Conservation (phyloP, 2,797 vertebrate species). For the Diceros bicornis region DNA sequence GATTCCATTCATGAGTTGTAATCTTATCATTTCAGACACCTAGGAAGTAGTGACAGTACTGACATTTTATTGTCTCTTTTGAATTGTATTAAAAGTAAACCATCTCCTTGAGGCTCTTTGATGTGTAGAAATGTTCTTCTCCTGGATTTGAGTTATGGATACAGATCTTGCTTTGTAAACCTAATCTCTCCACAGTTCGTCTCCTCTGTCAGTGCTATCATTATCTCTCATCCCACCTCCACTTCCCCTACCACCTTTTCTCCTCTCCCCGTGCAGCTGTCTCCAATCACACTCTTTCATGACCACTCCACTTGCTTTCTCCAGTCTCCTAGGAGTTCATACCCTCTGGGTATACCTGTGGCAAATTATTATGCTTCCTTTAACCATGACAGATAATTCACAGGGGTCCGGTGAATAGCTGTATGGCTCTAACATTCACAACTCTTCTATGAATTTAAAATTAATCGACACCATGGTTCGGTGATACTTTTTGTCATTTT, state of each 20-base stretch:
- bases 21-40: not conserved
- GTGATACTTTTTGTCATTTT: not conserved
- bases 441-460: slow-evolving; percentile 67
- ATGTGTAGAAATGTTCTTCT: slow-evolving; percentile 53
- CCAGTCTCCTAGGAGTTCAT: not conserved
- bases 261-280: not conserved
- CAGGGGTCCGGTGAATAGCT: not conserved
- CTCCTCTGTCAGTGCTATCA: not conserved
- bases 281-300: not conserved
- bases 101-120: slow-evolving; percentile 33
- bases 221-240: not conserved
- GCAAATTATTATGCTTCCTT: slow-evolving; percentile 52
- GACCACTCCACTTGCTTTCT: not conserved
- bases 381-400: slow-evolving; percentile 55
- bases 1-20: slow-evolving; percentile 40
- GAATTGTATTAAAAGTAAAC: not conserved
- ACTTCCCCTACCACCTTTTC: not conserved
- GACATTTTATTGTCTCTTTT: slow-evolving; percentile 34
- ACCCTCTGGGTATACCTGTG: not conserved
- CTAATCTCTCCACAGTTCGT: not conserved
- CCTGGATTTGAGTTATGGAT: not conserved
- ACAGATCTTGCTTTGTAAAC: slow-evolving; percentile 30
- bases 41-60: not conserved
- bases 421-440: not conserved
- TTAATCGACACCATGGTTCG: slow-evolving; percentile 65